These are phyloP conservation scores for Gila orcuttii DNA, from an alignment of 2,113 vertebrate species.

Conservation along the genomic window DNA sequence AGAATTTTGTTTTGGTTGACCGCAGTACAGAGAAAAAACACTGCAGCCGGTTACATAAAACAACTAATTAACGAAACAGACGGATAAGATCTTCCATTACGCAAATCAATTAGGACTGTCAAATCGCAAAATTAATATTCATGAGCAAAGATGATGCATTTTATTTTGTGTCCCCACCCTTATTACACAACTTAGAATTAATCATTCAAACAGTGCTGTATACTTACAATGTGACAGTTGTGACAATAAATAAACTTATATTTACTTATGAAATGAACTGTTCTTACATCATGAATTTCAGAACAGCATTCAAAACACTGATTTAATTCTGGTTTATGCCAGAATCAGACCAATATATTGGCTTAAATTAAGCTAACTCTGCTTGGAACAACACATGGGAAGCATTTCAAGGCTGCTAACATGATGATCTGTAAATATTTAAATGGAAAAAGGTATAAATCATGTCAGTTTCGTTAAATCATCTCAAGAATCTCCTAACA, in stretches of 20 bases:
- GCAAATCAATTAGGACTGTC: background rate
- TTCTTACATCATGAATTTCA: background rate
- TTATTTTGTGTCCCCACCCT: background rate
- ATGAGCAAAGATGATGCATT: background rate
- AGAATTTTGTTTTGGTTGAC: background rate
- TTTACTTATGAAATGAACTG: background rate
- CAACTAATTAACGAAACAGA: background rate
- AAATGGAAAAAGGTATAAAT: conserved; percentile 33
- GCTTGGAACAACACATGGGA: conserved; percentile 28
- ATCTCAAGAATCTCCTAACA: conserved; percentile 21
- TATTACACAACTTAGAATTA: background rate
- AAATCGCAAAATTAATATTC: background rate
- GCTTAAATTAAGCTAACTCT: conserved; percentile 28
- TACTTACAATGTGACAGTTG: background rate
- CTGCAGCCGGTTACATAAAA: background rate
- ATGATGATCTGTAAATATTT: conserved; percentile 42
- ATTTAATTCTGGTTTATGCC: conserved; percentile 1
- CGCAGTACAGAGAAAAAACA: background rate
- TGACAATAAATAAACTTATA: background rate
- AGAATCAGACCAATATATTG: conserved; percentile 15
- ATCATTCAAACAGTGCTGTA: background rate
- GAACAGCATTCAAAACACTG: background rate
- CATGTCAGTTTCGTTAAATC: conserved; percentile 16
- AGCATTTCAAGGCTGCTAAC: conserved; percentile 17
- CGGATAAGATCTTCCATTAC: background rate